Conservation (phyloP, 2,888 invertebrate genomes). For the Epinotia demarniana region DNA sequence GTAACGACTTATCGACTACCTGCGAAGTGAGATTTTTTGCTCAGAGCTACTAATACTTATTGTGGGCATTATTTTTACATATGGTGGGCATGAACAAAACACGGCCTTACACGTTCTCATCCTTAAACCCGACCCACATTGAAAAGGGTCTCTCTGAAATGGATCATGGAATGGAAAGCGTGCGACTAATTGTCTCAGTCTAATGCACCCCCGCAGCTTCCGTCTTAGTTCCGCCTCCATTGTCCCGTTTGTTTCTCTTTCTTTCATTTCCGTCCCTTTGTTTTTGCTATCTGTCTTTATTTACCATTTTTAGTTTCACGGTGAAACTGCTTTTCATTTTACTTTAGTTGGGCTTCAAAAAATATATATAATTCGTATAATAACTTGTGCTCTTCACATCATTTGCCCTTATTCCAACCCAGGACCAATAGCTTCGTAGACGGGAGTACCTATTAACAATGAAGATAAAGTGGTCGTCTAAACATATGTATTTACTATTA, state of each 20-base stretch:
- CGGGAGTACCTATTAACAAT: too few species aligned
- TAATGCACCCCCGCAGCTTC: constrained; percentile 45
- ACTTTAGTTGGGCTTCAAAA: constrained; percentile 1
- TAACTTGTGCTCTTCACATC: too few species aligned
- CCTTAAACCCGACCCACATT: constrained; percentile 7
- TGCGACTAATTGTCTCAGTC: constrained; percentile 46
- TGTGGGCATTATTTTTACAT: neutral
- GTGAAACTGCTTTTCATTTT: constrained; percentile 21
- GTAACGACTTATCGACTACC: too few species aligned
- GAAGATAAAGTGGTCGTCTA: too few species aligned
- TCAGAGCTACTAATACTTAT: too few species aligned
- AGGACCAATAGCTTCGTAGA: too few species aligned
- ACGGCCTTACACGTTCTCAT: constrained; percentile 13
- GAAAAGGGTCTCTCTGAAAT: constrained; percentile 27
- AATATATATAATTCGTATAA: neutral
- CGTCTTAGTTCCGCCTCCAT: constrained; percentile 43
- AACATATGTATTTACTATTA: too few species aligned
- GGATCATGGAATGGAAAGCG: constrained; percentile 35
- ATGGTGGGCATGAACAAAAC: neutral
- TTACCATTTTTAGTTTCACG: constrained; percentile 40
- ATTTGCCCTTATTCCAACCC: too few species aligned
- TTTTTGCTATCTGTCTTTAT: constrained; percentile 41
- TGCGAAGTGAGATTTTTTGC: too few species aligned
- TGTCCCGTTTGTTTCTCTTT: constrained; percentile 44
- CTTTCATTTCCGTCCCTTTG: constrained; percentile 45